Evolutionary conservation across 2,113 vertebrate genomes (phyloP).

Genomic region (Apodemus sylvaticus): DNA sequence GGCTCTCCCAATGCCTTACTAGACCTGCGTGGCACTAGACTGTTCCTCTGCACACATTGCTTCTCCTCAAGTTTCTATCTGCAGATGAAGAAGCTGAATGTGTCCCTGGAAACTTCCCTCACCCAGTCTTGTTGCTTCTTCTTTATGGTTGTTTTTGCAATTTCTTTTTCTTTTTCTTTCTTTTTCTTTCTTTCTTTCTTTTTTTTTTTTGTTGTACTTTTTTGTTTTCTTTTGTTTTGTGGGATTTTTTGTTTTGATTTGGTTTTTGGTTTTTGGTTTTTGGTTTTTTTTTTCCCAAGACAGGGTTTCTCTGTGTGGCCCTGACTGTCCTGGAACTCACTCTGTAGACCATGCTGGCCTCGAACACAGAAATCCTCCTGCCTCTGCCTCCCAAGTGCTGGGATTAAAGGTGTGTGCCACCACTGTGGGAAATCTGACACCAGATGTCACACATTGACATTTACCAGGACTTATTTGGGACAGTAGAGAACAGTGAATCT

Average conservation of each 20-base stretch:
- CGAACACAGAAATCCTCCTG: not conserved
- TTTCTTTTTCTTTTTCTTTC: too few relatives aligned
- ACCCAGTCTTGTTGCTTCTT: not conserved
- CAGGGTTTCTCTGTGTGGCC: too few relatives aligned
- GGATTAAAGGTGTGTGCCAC: not conserved
- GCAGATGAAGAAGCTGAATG: not conserved
- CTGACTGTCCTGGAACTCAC: too few relatives aligned
- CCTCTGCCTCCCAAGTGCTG: not conserved
- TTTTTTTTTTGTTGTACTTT: too few relatives aligned
- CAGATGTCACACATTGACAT: not conserved
- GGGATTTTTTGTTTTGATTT: too few relatives aligned
- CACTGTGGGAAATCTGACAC: not conserved
- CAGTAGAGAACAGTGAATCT: not conserved
- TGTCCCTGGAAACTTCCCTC: not conserved
- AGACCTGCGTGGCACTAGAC: not conserved
- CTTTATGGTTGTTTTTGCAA: not conserved
- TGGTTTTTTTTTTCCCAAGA: too few relatives aligned
- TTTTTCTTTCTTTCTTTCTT: too few relatives aligned
- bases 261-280: too few relatives aligned
- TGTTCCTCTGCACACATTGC: too few relatives aligned
- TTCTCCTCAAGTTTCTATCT: not conserved
- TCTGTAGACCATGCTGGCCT: too few relatives aligned
- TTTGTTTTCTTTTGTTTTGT: too few relatives aligned
- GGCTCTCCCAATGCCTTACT: not conserved
- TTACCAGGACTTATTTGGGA: not conserved